Evolutionary conservation across 2,797 vertebrate species (phyloP).

Genomic region (Pogoniulus pusillus): DNA sequence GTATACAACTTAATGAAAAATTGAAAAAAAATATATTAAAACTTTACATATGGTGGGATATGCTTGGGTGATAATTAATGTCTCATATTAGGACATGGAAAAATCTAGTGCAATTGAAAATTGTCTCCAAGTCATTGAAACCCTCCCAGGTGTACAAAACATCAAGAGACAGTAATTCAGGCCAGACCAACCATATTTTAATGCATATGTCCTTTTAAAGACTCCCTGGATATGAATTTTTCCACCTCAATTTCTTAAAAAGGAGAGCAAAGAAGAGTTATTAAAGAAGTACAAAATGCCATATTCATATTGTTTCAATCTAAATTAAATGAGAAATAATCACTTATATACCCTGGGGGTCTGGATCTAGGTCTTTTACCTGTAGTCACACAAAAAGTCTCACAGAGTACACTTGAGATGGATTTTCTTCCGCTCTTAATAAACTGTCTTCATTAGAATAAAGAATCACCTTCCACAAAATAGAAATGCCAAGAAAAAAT

Average conservation of each 20-base stretch:
- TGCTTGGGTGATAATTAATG: background rate
- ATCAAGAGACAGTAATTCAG: background rate
- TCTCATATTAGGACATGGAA: background rate
- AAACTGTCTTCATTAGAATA: background rate
- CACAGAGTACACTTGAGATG: background rate
- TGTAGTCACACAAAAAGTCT: background rate
- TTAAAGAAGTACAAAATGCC: background rate
- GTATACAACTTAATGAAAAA: background rate
- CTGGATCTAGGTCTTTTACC: background rate
- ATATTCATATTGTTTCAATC: background rate
- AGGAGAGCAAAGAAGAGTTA: background rate
- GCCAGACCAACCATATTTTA: background rate
- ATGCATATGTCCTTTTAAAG: background rate
- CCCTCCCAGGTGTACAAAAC: background rate
- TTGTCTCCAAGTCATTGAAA: background rate
- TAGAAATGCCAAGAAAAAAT: background rate
- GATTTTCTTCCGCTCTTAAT: background rate
- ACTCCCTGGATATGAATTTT: background rate
- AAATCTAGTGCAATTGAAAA: background rate
- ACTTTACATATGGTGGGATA: background rate
- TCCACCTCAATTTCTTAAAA: background rate
- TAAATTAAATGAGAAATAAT: slow-evolving; percentile 22
- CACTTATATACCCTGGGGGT: background rate
- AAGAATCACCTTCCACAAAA: background rate
- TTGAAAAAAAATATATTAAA: background rate